Percentiles rank a stretch among this genome's conserved stretches.
phyloP scores from a whole-genome alignment of 2,888 invertebrate genomes.

The Sinohyriopsis cumingii region DNA sequence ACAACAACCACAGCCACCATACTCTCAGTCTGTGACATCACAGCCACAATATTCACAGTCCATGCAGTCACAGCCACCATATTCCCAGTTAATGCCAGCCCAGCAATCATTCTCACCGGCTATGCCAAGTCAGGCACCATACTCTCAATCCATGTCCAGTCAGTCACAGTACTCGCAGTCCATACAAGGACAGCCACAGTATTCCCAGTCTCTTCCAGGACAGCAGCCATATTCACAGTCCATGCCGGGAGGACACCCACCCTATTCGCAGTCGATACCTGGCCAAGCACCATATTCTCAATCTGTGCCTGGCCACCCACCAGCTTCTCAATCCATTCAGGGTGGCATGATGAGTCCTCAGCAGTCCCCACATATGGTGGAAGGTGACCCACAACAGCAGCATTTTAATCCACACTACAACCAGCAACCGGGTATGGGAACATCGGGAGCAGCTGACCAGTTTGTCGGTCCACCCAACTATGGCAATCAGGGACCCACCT shows the following conservation, averaged over 20 bases:
- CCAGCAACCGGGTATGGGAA: slow-evolving; percentile 1
- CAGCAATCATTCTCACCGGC: slow-evolving; percentile 7
- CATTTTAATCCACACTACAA: slow-evolving; percentile 14
- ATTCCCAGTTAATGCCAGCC: slow-evolving; percentile 10
- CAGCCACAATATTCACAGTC: slow-evolving; percentile 21
- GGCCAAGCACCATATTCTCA: slow-evolving; percentile 7
- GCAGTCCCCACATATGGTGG: slow-evolving; percentile 1
- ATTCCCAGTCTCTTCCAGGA: slow-evolving; percentile 2
- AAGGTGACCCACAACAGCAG: slow-evolving; percentile 18
- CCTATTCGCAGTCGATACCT: slow-evolving; percentile 11
- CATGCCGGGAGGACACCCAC: slow-evolving; percentile 12
- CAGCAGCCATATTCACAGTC: slow-evolving; percentile 20
- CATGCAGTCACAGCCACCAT: slow-evolving; percentile 13
- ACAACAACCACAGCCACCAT: slow-evolving; percentile 14
- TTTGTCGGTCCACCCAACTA: background rate
- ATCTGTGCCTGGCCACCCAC: slow-evolving; percentile 13
- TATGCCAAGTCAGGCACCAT: slow-evolving; percentile 17
- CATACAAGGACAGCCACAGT: slow-evolving; percentile 8
- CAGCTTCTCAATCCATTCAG: slow-evolving; percentile 18
- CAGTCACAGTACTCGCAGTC: slow-evolving; percentile 13
- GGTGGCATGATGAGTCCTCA: slow-evolving; percentile 9
- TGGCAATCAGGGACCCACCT: slow-evolving; percentile 25
- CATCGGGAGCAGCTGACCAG: background rate
- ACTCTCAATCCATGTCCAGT: slow-evolving; percentile 10
- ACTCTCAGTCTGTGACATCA: slow-evolving; percentile 8